Evolutionary conservation across 2,888 invertebrate species (phyloP), one percentile per base, ranked within the genome.

Genomic region (Spilarctia lutea): DNA sequence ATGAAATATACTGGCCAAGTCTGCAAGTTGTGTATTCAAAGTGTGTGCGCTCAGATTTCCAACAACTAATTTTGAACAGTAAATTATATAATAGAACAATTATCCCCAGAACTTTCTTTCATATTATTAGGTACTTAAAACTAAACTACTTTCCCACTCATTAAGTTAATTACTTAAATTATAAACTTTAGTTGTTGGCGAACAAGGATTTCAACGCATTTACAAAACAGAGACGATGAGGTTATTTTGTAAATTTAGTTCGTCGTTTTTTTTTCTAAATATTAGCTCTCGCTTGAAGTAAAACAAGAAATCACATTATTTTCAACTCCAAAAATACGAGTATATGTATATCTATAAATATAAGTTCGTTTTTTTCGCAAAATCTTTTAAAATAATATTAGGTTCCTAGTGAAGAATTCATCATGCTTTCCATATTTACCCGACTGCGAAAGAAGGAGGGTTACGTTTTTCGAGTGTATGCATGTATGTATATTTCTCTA

Each of bases 161-260:
- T 60, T 27, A 60, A 60, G 60, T 60, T 60, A 56, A 56, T 56
- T 56, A 60, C 27, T 60, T 27, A 60, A 60, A 60, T 60, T 60
- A 60, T 60, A 60, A 60, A 60, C 13, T 60, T 60, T 60, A 27
- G n/a, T 27, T 27, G 60, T n/a, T 27, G 27, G 24, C n/a, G n/a
- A 56, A 56, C 52, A 56, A 56, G 3, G n/a, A 56, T n/a, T 56
- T n/a, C n/a, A 11, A n/a, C 52, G 11, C 52, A 56, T 24, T 11
- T 24, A 11, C 11, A 56, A 3, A n/a, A 56, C n/a, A n/a, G 7
- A 56, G 8, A 11, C 52, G 24, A 11, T n/a, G n/a, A n/a, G 3
- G 24, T 56, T 48, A 2, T 24, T n/a, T 56, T 11, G n/a, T 3
- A 10, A 56, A 24, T n/a, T 11, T 10, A n/a, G 52, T 56, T 56